Percentiles rank a stretch among this genome's conserved stretches.
phyloP scores from a whole-genome alignment of 1,140 invertebrate genomes.

The Drosophila dunni region DNA sequence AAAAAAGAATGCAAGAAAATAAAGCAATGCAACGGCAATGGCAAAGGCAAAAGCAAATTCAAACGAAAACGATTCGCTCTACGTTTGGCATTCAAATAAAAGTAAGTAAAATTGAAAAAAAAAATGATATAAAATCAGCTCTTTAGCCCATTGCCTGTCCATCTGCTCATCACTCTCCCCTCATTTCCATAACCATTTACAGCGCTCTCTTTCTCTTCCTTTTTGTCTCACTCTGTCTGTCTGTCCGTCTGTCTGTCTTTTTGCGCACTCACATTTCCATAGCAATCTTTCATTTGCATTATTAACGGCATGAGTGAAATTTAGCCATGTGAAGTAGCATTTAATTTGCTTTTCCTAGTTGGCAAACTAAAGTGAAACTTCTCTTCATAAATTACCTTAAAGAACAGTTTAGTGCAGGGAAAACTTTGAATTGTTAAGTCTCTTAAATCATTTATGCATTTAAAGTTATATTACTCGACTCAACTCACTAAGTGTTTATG shows the following conservation, averaged over 20 bases:
- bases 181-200: not conserved
- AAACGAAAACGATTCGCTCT: conserved; percentile 13
- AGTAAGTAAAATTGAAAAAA: conserved; percentile 76
- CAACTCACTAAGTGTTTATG: not conserved
- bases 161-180: not conserved
- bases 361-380: conserved; percentile 2
- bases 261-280: conserved; percentile 14
- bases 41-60: not conserved
- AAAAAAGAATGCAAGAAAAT: conserved; percentile 18
- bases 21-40: conserved; percentile 12
- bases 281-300: conserved; percentile 61
- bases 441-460: not conserved
- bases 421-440: not conserved
- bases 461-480: not conserved
- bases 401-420: no score
- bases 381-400: not conserved
- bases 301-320: conserved; percentile 69
- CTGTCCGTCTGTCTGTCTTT: conserved; percentile 10
- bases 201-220: not conserved
- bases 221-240: not conserved
- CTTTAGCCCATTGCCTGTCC: conserved; percentile 49
- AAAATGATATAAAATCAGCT: conserved; percentile 73
- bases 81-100: conserved; percentile 59
- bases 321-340: conserved; percentile 51
- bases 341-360: conserved; percentile 43